Evolutionary conservation across 2,797 vertebrate genomes (phyloP).

Genomic region (Sibirionetta formosa): DNA sequence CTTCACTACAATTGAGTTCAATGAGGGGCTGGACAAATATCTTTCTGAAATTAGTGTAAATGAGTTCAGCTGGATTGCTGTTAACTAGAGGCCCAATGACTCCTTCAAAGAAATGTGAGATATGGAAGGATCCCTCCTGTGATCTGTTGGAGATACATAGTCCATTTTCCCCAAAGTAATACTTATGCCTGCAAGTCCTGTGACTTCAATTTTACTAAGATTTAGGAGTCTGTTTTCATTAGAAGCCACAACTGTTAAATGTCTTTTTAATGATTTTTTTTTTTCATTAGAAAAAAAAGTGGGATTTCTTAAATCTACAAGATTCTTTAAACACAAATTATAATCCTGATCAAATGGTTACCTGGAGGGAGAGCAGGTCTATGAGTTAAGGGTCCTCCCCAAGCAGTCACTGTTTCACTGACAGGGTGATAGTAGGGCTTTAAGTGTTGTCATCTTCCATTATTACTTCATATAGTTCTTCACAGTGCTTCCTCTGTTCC

Average conservation of each 20-base stretch:
- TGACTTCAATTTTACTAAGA: not conserved
- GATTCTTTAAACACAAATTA: not conserved
- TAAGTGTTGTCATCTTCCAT: conserved; percentile 41
- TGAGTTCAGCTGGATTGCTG: not conserved
- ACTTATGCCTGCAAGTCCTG: not conserved
- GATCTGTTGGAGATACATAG: not conserved
- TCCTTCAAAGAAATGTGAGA: not conserved
- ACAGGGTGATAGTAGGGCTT: conserved; percentile 44
- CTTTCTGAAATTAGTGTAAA: not conserved
- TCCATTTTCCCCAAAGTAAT: not conserved
- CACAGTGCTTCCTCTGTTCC: not conserved
- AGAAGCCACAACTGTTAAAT: not conserved
- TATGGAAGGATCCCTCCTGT: not conserved
- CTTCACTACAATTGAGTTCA: not conserved
- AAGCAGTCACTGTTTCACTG: conserved; percentile 44
- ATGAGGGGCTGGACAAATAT: not conserved
- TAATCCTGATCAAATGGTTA: not conserved
- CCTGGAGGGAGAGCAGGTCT: conserved; percentile 34
- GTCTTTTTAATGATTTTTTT: not conserved
- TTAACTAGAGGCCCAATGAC: not conserved
- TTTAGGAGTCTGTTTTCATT: not conserved
- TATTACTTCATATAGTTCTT: conserved; percentile 45
- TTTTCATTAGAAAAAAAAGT: not conserved
- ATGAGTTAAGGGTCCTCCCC: not conserved
- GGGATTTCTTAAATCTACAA: not conserved